These are phyloP conservation scores for Hypsibius dujardini DNA, from an alignment of 1,140 invertebrate species.

Conservation along the genomic window DNA sequence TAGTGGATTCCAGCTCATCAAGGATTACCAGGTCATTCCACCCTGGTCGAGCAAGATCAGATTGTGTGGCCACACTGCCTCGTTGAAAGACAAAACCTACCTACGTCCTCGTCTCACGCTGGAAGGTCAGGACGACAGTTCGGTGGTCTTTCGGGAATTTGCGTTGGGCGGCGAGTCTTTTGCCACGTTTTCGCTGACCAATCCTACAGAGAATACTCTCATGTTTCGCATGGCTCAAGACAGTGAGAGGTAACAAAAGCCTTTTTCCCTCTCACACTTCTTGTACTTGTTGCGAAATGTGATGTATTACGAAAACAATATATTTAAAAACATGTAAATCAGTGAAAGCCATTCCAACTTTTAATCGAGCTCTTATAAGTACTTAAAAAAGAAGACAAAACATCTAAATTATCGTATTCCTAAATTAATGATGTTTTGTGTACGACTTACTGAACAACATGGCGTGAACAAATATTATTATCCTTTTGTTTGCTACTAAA, in stretches of 20 bases:
- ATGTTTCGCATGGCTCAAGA: neutral
- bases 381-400: too few relatives aligned
- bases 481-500: too few relatives aligned
- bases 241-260: neutral
- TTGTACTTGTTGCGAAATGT: too few relatives aligned
- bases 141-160: neutral
- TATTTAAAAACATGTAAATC: too few relatives aligned
- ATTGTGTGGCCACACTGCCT: neutral
- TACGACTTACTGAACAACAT: too few relatives aligned
- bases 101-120: slow-evolving; percentile 2
- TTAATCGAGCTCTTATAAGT: too few relatives aligned
- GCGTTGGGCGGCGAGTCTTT: neutral
- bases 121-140: neutral
- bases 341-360: too few relatives aligned
- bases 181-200: neutral
- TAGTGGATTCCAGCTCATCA: neutral
- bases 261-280: too few relatives aligned
- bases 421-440: too few relatives aligned
- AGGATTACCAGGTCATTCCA: neutral
- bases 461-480: too few relatives aligned
- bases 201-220: neutral
- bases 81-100: neutral
- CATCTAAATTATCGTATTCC: too few relatives aligned
- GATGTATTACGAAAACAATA: too few relatives aligned
- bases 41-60: neutral